These are phyloP conservation scores for Paramormyrops kingsleyae DNA, from an alignment of 2,113 vertebrate genomes.

Conservation along the genomic window DNA sequence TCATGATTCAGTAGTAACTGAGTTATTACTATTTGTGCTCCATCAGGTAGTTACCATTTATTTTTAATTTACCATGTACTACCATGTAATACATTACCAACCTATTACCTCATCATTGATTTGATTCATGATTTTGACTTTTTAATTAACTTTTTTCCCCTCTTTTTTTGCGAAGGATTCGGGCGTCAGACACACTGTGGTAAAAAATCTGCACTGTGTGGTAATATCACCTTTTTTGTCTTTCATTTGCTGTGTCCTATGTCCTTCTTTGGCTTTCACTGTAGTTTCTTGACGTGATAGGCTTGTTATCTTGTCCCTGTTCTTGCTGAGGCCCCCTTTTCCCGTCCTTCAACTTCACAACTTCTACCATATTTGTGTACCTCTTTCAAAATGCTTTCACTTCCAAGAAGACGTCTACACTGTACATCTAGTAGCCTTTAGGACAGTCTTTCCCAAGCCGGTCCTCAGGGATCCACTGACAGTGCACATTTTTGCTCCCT, in stretches of 20 bases:
- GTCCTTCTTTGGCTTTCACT: constrained; percentile 54
- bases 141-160: constrained; percentile 77
- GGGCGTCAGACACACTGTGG: constrained; percentile 89
- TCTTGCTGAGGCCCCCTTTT: constrained; percentile 1
- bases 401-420: constrained; percentile 44
- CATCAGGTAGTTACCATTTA: background rate
- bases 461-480: background rate
- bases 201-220: constrained; percentile 99
- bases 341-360: constrained; percentile 23
- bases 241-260: constrained; percentile 88
- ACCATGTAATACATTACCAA: constrained; percentile 56
- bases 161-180: constrained; percentile 88
- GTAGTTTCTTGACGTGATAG: constrained; percentile 33
- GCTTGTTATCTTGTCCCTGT: constrained; percentile 34
- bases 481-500: background rate
- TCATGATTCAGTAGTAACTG: background rate
- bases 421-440: constrained; percentile 50
- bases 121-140: constrained; percentile 37
- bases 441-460: background rate
- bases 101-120: constrained; percentile 72
- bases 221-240: constrained; percentile 96
- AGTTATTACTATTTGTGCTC: background rate
- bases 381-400: constrained; percentile 29
- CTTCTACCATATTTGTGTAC: constrained; percentile 51
- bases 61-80: background rate